phyloP scores from a whole-genome alignment of 2,888 invertebrate species.

The Ennomos quercinarius region DNA sequence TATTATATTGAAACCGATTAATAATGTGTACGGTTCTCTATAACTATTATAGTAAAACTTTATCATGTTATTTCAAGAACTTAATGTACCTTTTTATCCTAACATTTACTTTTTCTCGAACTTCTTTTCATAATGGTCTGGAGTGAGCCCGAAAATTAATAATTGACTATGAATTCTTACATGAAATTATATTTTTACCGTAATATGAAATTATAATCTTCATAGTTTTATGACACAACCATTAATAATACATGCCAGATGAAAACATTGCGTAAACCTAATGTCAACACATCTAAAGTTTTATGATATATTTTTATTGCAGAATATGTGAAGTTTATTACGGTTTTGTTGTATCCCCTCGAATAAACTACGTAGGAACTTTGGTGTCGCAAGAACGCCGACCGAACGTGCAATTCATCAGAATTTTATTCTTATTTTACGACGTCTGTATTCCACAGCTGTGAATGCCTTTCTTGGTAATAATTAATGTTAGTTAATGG shows the following conservation, averaged over 20 bases:
- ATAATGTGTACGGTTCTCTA: no score
- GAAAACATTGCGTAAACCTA: slow-evolving; percentile 33
- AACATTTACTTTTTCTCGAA: no score
- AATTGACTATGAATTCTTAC: no score
- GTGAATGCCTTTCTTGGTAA: slow-evolving; percentile 23
- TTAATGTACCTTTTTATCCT: no score
- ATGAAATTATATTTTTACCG: no score
- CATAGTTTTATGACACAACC: slow-evolving; percentile 20
- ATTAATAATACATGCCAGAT: slow-evolving; percentile 27
- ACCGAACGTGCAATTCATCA: slow-evolving; percentile 55
- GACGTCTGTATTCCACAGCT: slow-evolving; percentile 44
- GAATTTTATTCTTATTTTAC: slow-evolving; percentile 59
- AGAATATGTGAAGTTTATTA: slow-evolving; percentile 47
- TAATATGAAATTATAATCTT: slow-evolving; percentile 4
- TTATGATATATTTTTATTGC: slow-evolving; percentile 54
- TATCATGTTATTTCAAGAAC: no score
- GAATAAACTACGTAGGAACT: slow-evolving; percentile 39
- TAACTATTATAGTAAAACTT: no score
- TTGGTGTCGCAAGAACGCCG: slow-evolving; percentile 47
- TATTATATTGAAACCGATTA: no score
- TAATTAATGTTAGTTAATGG: slow-evolving; percentile 11
- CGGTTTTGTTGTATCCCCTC: slow-evolving; percentile 42
- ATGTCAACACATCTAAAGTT: slow-evolving; percentile 37
- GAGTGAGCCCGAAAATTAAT: no score
- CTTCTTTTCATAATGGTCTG: no score